Evolutionary conservation across 2,797 vertebrate species (phyloP).

Genomic region (Esox masquinongy): DNA sequence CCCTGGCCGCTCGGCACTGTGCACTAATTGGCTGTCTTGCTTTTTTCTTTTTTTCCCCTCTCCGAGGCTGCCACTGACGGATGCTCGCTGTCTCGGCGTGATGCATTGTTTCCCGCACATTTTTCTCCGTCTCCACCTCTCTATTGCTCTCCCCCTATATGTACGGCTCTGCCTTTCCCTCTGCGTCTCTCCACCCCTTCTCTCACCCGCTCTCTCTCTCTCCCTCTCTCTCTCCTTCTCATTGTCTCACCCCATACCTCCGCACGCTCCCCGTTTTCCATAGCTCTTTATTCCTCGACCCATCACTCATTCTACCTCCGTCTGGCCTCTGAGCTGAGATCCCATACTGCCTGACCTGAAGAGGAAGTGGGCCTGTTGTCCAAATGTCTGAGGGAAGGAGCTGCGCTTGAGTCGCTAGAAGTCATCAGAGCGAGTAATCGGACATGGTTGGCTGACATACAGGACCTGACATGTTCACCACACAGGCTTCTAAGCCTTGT

Average conservation of each 20-base stretch:
- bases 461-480: neutral
- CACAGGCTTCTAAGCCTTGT: neutral
- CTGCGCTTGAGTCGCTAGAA: neutral
- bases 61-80: too few species aligned
- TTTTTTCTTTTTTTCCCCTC: neutral
- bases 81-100: neutral
- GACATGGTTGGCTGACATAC: neutral
- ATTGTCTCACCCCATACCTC: too few species aligned
- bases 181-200: neutral
- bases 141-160: neutral
- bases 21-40: neutral
- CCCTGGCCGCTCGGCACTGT: neutral
- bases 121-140: neutral
- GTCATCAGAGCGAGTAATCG: neutral
- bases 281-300: too few species aligned
- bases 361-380: neutral
- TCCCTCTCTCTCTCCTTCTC: neutral
- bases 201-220: too few species aligned
- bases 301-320: too few species aligned
- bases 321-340: neutral
- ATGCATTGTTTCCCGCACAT: neutral
- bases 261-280: too few species aligned
- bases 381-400: neutral
- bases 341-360: neutral
- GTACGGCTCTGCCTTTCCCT: neutral